Evolutionary conservation across 1,140 invertebrate genomes (phyloP), one percentile per base, ranked within the genome.

Genomic region (Formica selysi): DNA sequence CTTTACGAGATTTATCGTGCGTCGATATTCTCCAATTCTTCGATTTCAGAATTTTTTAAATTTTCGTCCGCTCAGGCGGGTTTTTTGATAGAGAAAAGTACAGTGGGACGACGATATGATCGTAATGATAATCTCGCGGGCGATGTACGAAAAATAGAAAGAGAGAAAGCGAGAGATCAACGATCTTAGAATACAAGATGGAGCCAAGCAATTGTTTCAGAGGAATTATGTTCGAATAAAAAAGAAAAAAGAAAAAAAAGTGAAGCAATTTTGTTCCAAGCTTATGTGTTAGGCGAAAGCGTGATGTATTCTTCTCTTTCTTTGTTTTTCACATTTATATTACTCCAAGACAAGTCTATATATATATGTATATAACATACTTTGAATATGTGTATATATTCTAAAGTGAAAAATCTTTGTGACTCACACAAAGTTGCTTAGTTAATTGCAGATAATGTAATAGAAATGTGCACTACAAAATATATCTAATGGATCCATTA

Each of bases 241-340:
- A 71, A 62, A 61, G 8, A 73, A 48, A 74, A 74, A 32, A 70
- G 22, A 68, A 81, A 74, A 22, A 57, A 74, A 57, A 67, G 29
- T 83, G 0, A 29, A 83, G 79, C 68, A 74, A 83, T 83, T 83
- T 83, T 13, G 73, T 83, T 38, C 38, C 67, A 83, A 83, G 79
- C 79, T 83, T 62, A 16, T 19, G 48, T 19, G 32, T 83, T 83
- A 83, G 61, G 54, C 67, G 19, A 44, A 81, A 81, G 79, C 54
- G 54, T 54, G 29, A 83, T 57, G 2, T 36, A 61, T 62, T 29
- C 7, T 57, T 7, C 2, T 36, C n/a, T 19, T 22, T 70, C 3
- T 29, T n/a, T 48, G 19, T n/a, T 71, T 26, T 29, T 26, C 13
- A 19, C 11, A 67, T 19, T 41, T 11, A 13, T 29, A 32, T 29